phyloP scores from a whole-genome alignment of 2,113 vertebrate genomes.

The Camelus bactrianus region DNA sequence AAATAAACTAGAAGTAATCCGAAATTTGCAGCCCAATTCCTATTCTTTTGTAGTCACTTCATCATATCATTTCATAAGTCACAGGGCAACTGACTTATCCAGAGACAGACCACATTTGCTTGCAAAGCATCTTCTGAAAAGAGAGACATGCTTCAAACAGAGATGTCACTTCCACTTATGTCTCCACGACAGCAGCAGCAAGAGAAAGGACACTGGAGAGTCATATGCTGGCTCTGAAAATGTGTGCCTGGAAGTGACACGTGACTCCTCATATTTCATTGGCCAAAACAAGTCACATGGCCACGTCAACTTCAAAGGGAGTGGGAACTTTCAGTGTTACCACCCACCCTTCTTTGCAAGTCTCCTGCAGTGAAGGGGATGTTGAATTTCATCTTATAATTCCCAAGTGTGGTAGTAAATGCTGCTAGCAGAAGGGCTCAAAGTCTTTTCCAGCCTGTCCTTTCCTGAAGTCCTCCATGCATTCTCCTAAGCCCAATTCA shows the following conservation, averaged over 20 bases:
- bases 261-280: not conserved
- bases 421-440: not conserved
- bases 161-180: not conserved
- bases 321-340: not conserved
- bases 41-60: not conserved
- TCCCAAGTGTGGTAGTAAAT: not conserved
- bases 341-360: not conserved
- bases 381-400: not conserved
- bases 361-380: not conserved
- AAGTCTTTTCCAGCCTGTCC: not conserved
- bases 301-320: not conserved
- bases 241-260: not conserved
- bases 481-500: not conserved
- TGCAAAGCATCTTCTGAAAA: slow-evolving; percentile 13
- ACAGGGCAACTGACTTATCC: not conserved
- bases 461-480: not conserved
- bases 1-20: not conserved
- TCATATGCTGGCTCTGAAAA: not conserved
- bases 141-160: not conserved
- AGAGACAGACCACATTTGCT: not conserved
- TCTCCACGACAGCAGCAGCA: not conserved
- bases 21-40: not conserved
- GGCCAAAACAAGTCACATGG: not conserved
- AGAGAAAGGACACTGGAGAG: not conserved
- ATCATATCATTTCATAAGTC: slow-evolving; percentile 8